Conservation (phyloP, 2,797 vertebrate genomes). For the Heterohyrax brucei region DNA sequence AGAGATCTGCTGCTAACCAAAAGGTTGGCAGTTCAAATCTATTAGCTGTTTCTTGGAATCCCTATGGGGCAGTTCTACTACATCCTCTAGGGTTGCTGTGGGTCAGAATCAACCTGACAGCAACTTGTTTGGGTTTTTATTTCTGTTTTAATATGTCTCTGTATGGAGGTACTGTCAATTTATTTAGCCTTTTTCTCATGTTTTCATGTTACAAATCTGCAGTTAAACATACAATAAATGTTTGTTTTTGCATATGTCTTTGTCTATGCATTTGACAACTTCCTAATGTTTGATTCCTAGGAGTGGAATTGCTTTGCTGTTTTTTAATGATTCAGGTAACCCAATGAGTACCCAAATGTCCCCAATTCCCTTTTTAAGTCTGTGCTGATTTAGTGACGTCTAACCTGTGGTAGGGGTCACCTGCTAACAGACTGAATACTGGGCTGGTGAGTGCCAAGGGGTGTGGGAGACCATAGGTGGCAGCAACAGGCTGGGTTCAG, state of each 20-base stretch:
- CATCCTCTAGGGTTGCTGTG: no score
- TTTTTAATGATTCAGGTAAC: conserved; percentile 57
- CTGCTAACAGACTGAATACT: conserved; percentile 16
- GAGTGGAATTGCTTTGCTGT: conserved; percentile 57
- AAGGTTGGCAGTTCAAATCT: no score
- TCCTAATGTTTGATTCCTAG: conserved; percentile 31
- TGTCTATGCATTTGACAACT: conserved; percentile 58
- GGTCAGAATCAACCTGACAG: no score
- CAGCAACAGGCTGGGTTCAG: background rate
- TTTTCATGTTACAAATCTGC: conserved; percentile 44
- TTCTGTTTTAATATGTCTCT: background rate
- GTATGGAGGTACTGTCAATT: background rate
- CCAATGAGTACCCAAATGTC: background rate
- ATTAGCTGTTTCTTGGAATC: no score
- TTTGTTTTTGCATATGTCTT: conserved; percentile 49
- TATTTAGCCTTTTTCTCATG: conserved; percentile 51
- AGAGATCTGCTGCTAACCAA: no score
- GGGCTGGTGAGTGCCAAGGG: conserved; percentile 9
- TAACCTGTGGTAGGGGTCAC: background rate
- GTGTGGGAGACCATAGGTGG: background rate
- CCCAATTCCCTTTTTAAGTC: conserved; percentile 26
- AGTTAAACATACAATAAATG: conserved; percentile 35
- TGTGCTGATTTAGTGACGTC: conserved; percentile 44
- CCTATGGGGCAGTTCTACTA: no score
- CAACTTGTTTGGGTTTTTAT: no score